These are phyloP conservation scores for Noctilio leporinus DNA, from an alignment of 2,113 vertebrate species.

Conservation along the genomic window DNA sequence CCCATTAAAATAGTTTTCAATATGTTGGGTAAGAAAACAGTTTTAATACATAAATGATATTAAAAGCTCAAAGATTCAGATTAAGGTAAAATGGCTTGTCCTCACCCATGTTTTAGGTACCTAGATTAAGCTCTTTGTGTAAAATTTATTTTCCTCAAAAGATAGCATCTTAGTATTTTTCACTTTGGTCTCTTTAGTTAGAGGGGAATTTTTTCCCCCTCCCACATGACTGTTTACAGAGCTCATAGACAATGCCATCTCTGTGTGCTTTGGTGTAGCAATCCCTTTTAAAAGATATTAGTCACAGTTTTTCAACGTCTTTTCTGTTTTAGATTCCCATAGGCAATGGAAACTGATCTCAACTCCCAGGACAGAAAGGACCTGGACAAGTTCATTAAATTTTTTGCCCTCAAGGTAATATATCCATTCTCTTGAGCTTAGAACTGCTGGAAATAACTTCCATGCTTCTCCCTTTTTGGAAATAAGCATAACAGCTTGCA, in stretches of 20 bases:
- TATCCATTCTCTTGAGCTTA: slow-evolving; percentile 6
- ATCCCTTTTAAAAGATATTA: not conserved
- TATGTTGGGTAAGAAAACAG: not conserved
- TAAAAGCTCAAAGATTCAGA: not conserved
- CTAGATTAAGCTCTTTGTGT: slow-evolving; percentile 19
- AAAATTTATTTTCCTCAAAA: slow-evolving; percentile 43
- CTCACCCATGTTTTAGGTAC: not conserved
- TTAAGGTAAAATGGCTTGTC: not conserved
- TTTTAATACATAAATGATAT: not conserved
- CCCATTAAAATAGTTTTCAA: slow-evolving; percentile 11
- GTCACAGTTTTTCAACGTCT: not conserved
- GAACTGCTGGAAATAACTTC: slow-evolving; percentile 37
- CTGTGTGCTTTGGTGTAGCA: not conserved
- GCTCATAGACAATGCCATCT: not conserved
- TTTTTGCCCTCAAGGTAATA: slow-evolving; percentile 97
- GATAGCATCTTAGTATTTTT: slow-evolving; percentile 33
- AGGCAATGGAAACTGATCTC: slow-evolving; percentile 96
- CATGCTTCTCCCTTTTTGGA: slow-evolving; percentile 39
- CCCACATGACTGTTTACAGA: not conserved
- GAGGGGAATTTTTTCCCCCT: not conserved
- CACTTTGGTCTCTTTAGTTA: slow-evolving; percentile 30
- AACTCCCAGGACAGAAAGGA: slow-evolving; percentile 98
- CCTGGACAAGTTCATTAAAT: slow-evolving; percentile 99
- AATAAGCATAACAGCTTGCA: slow-evolving; percentile 56
- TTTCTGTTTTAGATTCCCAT: slow-evolving; percentile 78